Evolutionary conservation across 2,113 vertebrate genomes (phyloP).

Genomic region (Rhipidura dahli): DNA sequence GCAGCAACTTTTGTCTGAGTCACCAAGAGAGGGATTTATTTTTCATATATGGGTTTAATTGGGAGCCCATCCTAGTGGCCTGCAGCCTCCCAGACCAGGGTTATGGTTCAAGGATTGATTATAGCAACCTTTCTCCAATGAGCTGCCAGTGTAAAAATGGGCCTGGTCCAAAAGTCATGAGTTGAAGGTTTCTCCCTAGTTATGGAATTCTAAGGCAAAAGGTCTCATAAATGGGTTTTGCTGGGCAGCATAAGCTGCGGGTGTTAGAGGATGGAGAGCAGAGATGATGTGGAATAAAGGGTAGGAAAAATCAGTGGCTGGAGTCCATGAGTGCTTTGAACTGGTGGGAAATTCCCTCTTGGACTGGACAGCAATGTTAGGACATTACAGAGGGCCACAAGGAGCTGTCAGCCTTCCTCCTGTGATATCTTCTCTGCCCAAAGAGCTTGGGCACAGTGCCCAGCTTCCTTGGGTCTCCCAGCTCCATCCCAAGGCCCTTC

Average conservation of each 20-base stretch:
- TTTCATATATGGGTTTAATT: neutral
- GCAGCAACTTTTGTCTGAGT: neutral
- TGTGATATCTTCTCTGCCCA: fast-evolving
- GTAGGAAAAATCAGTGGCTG: neutral
- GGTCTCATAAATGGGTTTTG: neutral
- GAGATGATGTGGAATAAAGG: neutral
- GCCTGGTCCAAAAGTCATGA: neutral
- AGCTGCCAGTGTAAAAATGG: neutral
- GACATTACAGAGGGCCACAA: neutral
- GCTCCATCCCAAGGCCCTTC: neutral
- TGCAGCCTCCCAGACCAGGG: neutral
- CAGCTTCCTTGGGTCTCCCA: neutral
- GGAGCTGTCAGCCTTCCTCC: neutral
- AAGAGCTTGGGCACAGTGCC: neutral
- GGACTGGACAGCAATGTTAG: neutral
- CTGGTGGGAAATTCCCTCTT: neutral
- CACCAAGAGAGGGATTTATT: neutral
- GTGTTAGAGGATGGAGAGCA: neutral
- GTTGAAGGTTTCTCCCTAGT: neutral
- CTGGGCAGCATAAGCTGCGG: neutral
- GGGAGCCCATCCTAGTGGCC: neutral
- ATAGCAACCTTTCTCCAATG: neutral
- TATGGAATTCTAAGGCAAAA: neutral
- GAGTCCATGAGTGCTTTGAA: neutral
- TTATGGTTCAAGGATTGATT: neutral